Evolutionary conservation across 2,888 invertebrate species (phyloP).

Genomic region (Sminthurinus aureus): DNA sequence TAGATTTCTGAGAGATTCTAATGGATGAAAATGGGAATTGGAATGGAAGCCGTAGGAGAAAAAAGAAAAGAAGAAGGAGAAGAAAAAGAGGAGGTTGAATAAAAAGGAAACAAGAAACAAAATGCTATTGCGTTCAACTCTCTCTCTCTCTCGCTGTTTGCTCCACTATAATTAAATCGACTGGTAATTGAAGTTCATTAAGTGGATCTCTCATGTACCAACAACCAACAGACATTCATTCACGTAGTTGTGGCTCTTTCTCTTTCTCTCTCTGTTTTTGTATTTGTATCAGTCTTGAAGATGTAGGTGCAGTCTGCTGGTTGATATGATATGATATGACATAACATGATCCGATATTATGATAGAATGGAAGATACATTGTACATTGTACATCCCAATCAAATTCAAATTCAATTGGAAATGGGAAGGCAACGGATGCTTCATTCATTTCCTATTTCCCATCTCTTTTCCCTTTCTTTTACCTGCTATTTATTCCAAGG

Average conservation of each 20-base stretch:
- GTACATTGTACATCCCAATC: not conserved
- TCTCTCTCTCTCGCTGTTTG: not conserved
- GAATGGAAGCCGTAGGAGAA: not conserved
- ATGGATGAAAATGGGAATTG: not conserved
- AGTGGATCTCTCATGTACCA: not conserved
- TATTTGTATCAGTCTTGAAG: not conserved
- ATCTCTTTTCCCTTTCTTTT: not conserved
- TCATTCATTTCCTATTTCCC: not conserved
- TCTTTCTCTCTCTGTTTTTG: too few species aligned
- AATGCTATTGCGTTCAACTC: constrained; percentile 6
- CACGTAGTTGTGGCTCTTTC: too few species aligned
- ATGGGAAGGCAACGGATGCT: not conserved
- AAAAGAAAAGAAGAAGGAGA: not conserved
- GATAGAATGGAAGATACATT: constrained; percentile 6
- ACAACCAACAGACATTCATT: too few species aligned
- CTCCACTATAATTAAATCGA: constrained; percentile 30
- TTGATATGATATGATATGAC: too few species aligned
- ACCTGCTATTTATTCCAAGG: too few species aligned
- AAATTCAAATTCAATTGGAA: constrained; percentile 28
- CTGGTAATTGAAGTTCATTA: constrained; percentile 37
- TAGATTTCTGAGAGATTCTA: not conserved
- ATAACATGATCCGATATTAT: not conserved
- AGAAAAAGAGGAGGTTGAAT: too few species aligned
- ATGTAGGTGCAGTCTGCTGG: not conserved
- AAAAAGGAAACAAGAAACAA: constrained; percentile 5